A percentile compares a stretch with the other conserved stretches of the same genome.
Evolutionary conservation across 2,113 vertebrate species (phyloP).

Genomic region (Lampris megalopsis): DNA sequence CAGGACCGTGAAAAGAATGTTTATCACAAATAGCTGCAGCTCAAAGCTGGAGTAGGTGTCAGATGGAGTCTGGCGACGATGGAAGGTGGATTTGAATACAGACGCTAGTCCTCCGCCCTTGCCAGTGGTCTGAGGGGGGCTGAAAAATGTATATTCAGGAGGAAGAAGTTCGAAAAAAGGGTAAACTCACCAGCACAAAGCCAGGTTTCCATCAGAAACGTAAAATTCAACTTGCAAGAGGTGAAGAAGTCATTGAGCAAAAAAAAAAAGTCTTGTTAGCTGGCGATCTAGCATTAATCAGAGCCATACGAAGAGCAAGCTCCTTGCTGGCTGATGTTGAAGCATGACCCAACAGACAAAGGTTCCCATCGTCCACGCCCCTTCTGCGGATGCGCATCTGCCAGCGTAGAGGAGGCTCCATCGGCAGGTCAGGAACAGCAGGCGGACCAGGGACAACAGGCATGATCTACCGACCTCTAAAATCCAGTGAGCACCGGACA

Average conservation of each 20-base stretch:
- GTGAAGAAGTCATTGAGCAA: constrained; percentile 11
- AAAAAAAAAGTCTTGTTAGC: constrained; percentile 9
- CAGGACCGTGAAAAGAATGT: background rate
- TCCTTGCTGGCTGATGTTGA: no score
- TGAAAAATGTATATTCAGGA: background rate
- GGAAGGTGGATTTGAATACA: background rate
- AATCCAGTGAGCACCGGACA: background rate
- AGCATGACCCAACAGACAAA: background rate
- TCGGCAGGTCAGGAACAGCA: background rate
- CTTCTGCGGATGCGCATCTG: background rate
- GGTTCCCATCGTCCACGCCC: background rate
- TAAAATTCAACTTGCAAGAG: background rate
- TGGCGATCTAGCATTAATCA: constrained; percentile 12
- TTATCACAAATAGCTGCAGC: background rate
- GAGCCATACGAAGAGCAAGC: no score
- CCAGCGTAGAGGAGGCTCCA: background rate
- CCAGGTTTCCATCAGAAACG: constrained; percentile 6
- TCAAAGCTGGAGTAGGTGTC: background rate
- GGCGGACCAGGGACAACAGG: background rate
- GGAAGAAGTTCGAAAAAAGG: constrained; percentile 12
- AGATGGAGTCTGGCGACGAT: background rate
- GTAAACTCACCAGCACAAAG: constrained; percentile 2
- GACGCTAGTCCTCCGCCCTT: constrained; percentile 4
- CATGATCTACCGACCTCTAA: background rate
- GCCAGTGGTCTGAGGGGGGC: background rate